Evolutionary conservation across 2,113 vertebrate genomes (phyloP).

Genomic region (Ammospiza caudacuta): DNA sequence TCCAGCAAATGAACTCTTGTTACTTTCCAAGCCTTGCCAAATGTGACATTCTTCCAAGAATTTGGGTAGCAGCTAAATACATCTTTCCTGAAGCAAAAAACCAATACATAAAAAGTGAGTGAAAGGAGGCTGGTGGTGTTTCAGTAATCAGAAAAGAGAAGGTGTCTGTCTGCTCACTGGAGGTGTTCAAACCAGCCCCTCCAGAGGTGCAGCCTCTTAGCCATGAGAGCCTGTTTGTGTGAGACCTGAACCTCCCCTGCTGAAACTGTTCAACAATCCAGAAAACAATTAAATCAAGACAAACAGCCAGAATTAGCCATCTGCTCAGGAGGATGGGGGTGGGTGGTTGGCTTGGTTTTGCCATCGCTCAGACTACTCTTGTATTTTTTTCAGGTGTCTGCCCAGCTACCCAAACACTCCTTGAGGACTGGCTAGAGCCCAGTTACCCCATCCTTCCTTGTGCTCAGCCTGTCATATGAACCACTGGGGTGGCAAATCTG

Average conservation of each 20-base stretch:
- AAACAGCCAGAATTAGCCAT: background rate
- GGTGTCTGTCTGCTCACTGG: background rate
- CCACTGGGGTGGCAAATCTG: background rate
- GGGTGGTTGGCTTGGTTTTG: background rate
- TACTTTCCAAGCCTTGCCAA: background rate
- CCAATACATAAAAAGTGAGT: background rate
- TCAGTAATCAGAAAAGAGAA: background rate
- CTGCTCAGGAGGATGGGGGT: background rate
- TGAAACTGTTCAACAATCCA: background rate
- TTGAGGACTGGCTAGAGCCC: background rate
- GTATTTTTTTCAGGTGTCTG: background rate
- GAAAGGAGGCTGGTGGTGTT: background rate
- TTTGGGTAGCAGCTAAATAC: background rate
- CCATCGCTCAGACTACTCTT: background rate
- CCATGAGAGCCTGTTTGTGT: background rate
- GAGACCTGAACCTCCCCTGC: background rate
- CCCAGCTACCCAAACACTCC: background rate
- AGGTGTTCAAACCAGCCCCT: background rate
- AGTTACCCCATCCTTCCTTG: background rate
- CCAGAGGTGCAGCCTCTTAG: background rate
- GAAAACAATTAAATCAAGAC: background rate
- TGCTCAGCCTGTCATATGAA: background rate
- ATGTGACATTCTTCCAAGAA: background rate
- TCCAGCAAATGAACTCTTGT: background rate
- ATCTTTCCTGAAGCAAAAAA: background rate